Evolutionary conservation across 1,140 invertebrate species (phyloP).

Genomic region (Ceratina japonica): DNA sequence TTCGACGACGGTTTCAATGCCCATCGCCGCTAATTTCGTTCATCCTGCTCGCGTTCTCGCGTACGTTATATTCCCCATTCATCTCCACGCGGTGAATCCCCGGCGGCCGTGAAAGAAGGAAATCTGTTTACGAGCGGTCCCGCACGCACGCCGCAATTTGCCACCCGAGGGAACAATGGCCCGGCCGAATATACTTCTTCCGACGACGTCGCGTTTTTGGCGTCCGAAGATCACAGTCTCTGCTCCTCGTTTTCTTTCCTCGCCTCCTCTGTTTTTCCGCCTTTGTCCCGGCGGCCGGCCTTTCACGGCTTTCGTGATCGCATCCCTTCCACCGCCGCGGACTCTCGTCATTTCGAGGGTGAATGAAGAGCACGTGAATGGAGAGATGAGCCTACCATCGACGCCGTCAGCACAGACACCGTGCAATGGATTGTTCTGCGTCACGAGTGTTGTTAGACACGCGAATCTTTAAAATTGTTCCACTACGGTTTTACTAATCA

Average conservation of each 20-base stretch:
- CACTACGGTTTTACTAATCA: too few relatives aligned
- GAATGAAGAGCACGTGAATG: constrained; percentile 66
- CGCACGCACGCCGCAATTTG: constrained; percentile 62
- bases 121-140: constrained; percentile 63
- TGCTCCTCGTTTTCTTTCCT: not conserved
- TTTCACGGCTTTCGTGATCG: constrained; percentile 9
- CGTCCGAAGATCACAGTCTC: constrained; percentile 31
- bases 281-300: constrained; percentile 3
- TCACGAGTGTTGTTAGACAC: constrained; percentile 18
- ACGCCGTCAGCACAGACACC: constrained; percentile 38
- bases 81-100: constrained; percentile 7
- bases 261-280: not conserved
- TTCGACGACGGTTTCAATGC: constrained; percentile 47
- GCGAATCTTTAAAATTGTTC: constrained; percentile 5
- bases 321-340: constrained; percentile 13
- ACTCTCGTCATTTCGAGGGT: constrained; percentile 55
- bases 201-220: not conserved
- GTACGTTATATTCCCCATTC: constrained; percentile 28
- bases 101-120: constrained; percentile 46
- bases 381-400: constrained; percentile 2
- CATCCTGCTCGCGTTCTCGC: constrained; percentile 46
- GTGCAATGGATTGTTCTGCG: not conserved
- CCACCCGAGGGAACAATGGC: constrained; percentile 49
- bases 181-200: not conserved
- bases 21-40: constrained; percentile 54